Conservation (phyloP, 2,888 invertebrate genomes). For the Melikaiella ostensackeni region DNA sequence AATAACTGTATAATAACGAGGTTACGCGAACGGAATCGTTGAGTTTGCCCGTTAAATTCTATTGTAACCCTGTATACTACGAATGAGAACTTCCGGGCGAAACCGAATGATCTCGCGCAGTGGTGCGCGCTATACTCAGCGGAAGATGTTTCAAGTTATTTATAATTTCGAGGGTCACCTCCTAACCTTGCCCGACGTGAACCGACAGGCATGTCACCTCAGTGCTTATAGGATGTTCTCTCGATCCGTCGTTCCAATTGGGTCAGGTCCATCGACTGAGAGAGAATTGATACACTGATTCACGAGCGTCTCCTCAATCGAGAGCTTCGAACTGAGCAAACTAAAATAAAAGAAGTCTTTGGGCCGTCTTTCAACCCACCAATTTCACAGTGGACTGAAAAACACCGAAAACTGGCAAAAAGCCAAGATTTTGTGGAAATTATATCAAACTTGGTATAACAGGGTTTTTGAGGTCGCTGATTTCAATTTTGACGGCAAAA, state of each 20-base stretch:
- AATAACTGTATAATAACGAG: background rate
- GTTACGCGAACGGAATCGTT: background rate
- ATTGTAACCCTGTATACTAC: background rate
- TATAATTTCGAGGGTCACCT: slow-evolving; percentile 73
- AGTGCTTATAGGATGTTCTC: slow-evolving; percentile 41
- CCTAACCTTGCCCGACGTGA: slow-evolving; percentile 73
- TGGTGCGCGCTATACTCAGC: background rate
- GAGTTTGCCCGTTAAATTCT: background rate
- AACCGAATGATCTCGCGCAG: slow-evolving; percentile 18
- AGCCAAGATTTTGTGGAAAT: no score
- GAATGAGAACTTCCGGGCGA: background rate
- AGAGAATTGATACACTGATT: background rate
- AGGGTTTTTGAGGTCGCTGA: no score
- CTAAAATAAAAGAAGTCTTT: slow-evolving; percentile 18
- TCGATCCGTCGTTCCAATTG: slow-evolving; percentile 33
- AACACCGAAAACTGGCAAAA: no score
- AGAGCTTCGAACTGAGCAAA: slow-evolving; percentile 9
- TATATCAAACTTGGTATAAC: no score
- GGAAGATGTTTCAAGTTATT: slow-evolving; percentile 60
- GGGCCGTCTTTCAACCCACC: no score
- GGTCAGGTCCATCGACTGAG: slow-evolving; percentile 27
- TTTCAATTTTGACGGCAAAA: no score
- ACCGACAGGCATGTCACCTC: slow-evolving; percentile 66
- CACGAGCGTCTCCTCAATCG: background rate
- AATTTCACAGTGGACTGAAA: no score